Base-by-base conservation (phyloP, 1,140 invertebrate genomes). In the Drosophila saltans region DNA sequence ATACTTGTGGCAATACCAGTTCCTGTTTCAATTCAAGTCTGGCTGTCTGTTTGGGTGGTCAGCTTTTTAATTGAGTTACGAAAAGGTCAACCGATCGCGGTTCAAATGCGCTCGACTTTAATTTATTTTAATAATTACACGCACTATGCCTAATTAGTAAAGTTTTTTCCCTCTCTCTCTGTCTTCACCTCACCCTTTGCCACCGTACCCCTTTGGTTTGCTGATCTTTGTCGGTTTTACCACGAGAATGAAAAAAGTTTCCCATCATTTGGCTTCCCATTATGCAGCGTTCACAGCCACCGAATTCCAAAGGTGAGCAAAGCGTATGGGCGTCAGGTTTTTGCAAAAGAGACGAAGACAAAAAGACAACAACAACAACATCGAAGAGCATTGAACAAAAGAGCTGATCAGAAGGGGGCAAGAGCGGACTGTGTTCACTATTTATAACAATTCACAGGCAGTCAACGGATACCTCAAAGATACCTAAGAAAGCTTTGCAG, bases 201-300 rank as follows among this genome's bases (percentile, higher is more conserved):
- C 16, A 28, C 16, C 36, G n/a, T 62, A 28, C 39, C 21, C 60
- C 33, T 36, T 36, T 3, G 55, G 11, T 40, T 24, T 70, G 55
- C 21, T 55, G 58, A 26, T 65, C 58, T 65, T 66, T 7, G 33
- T 60, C 40, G 36, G 67, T 56, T 61, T 75, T 40, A 43, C 73
- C 63, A 68, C 76, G 74, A 68, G 70, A 64, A 66, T 56, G 66
- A 48, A 90, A 89, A 88, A 89, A 88, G 74, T 84, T 89, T 89
- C 84, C 84, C 84, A 89, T 89, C 84, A 89, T 89, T 89, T 89
- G 84, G 85, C 80, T 89, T 71, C 74, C 45, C 85, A 89, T 89
- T 89, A 89, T 89, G 84, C 83, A 88, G 83, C 83, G 83, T 88
- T 89, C 80, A 81, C 84, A 66, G 84, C 84, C 84, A 89, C 84